A percentile compares a stretch with the other conserved stretches of the same genome.
These are phyloP conservation scores for Physeter macrocephalus DNA, from an alignment of 2,113 vertebrate genomes.

Conservation along the genomic window DNA sequence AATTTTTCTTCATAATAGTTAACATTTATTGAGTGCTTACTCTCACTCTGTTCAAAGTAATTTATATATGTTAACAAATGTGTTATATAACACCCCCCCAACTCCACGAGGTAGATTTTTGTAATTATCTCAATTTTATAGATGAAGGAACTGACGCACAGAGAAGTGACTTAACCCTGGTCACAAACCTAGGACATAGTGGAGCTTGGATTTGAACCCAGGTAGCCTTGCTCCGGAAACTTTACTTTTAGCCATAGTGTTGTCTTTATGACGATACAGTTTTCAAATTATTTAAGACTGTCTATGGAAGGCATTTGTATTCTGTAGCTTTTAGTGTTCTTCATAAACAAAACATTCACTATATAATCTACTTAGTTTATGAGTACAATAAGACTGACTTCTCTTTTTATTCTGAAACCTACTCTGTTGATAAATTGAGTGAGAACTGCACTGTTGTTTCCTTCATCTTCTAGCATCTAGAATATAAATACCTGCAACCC, in stretches of 20 bases:
- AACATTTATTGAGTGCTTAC: not conserved
- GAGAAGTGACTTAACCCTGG: not conserved
- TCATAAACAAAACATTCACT: not conserved
- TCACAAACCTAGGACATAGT: not conserved
- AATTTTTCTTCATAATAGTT: not conserved
- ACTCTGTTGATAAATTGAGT: not conserved
- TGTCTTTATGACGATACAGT: not conserved
- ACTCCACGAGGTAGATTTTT: not conserved
- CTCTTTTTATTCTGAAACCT: not conserved
- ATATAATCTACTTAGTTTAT: not conserved
- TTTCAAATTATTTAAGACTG: not conserved
- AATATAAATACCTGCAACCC: not conserved
- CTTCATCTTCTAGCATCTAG: not conserved
- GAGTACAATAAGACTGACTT: not conserved
- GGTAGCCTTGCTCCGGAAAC: not conserved
- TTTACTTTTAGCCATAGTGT: not conserved
- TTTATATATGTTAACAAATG: not conserved
- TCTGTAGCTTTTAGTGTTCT: conserved; percentile 9
- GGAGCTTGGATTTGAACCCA: not conserved
- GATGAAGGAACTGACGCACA: not conserved
- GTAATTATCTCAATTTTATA: not conserved
- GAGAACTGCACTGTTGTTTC: not conserved
- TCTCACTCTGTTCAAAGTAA: not conserved
- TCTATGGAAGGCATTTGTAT: not conserved
- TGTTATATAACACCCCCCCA: not conserved